Evolutionary conservation across 1,140 invertebrate species (phyloP), one percentile per base, ranked within the genome.

Genomic region (Zaprionus gabonicus): DNA sequence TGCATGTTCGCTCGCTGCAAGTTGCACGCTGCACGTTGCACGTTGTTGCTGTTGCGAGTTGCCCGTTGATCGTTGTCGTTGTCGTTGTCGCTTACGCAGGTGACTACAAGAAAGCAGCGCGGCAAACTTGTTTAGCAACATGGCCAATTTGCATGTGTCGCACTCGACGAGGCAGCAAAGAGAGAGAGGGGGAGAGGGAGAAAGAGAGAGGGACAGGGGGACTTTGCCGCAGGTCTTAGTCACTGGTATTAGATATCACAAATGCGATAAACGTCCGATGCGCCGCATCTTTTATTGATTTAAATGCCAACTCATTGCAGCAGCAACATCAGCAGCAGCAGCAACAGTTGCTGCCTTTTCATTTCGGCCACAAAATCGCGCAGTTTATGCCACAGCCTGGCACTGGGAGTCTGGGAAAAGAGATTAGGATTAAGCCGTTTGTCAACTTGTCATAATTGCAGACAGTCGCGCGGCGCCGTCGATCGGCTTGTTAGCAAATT

Each of bases 351-450:
- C 17, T 20, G 28, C 53, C 10, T 74, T 74, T 36, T 41, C 38
- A 57, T 73, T 68, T 73, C 38, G 71, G 72, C 66, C 72, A 78
- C 66, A 65, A 75, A 73, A 78, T 60, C 49, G 59, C 36, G 56
- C 44, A 70, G 64, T 78, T 70, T 75, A 75, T 68, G 51, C 20
- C 10, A n/a, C 31, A 31, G 55, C 2, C 55, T 34, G 20, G 34
- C 1, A 31, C 46, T 23, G 17, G 41, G 53, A 64, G 69, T 51
- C 75, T 77, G 69, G 69, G 75, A 77, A 72, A 65, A 67, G 70
- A 83, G 85, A 91, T 90, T 90, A 81, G 88, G 85, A 90, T 90
- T 90, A 90, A 90, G 85, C 81, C 86, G 85, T 90, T 90, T 90
- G 85, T 90, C 85, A 90, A 90, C 86, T 90, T 90, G 85, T 90